Conservation (phyloP, 2,797 vertebrate species). For the Galagoides demidoff region DNA sequence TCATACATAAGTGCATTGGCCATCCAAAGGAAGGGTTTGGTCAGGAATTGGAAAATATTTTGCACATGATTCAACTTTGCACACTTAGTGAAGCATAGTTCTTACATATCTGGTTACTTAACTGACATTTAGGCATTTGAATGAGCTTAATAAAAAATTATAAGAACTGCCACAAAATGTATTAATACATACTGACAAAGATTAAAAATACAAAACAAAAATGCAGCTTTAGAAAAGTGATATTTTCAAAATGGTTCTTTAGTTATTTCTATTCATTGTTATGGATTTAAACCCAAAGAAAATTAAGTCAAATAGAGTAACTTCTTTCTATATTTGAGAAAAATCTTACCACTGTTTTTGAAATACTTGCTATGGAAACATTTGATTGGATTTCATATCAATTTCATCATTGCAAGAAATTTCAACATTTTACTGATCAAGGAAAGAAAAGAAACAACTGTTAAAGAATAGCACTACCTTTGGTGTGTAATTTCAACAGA, state of each 20-base stretch:
- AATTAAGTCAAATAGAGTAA: background rate
- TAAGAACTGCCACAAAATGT: background rate
- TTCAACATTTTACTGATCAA: conserved; percentile 1
- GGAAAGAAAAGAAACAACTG: background rate
- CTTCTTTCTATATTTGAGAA: background rate
- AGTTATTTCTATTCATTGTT: background rate
- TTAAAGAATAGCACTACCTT: background rate
- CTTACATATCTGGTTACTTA: background rate
- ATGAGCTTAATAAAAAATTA: conserved; percentile 33
- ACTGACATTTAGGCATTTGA: conserved; percentile 2
- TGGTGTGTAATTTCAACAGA: background rate
- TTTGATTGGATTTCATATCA: background rate
- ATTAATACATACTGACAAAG: background rate
- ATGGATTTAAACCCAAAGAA: background rate
- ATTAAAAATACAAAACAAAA: conserved; percentile 24
- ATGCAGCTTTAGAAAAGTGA: background rate
- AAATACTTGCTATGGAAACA: background rate
- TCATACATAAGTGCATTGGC: background rate
- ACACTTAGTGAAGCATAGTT: background rate
- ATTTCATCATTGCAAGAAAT: background rate
- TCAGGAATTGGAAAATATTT: conserved; percentile 9
- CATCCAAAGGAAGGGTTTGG: conserved; percentile 9
- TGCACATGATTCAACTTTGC: conserved; percentile 7
- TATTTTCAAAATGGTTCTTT: background rate
- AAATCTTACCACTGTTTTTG: background rate